Percentiles rank a stretch among this genome's conserved stretches.
Conservation (phyloP, 2,888 invertebrate species). For the Dioctria rufipes region DNA sequence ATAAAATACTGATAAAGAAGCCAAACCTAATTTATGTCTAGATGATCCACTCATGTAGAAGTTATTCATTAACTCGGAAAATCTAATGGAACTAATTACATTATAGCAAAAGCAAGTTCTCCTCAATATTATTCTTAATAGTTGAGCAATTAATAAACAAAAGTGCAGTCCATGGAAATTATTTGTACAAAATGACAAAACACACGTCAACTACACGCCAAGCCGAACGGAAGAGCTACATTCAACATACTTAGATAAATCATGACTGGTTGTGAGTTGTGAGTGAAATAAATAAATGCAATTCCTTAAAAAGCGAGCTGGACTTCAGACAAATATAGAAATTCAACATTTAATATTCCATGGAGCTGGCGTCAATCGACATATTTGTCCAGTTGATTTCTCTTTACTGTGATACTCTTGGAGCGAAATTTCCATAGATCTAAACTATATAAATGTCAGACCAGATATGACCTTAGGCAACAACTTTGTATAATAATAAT, state of each 20-base stretch:
- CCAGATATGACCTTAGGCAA: neutral
- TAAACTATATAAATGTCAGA: neutral
- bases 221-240: neutral
- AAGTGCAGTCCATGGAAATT: slow-evolving; percentile 11
- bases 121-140: too few relatives aligned
- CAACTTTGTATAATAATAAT: neutral
- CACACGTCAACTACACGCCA: slow-evolving; percentile 13
- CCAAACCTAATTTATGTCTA: too few relatives aligned
- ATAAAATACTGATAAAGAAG: too few relatives aligned
- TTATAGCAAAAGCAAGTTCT: too few relatives aligned
- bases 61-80: too few relatives aligned
- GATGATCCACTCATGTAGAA: too few relatives aligned
- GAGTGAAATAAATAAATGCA: neutral
- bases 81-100: too few relatives aligned
- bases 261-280: neutral
- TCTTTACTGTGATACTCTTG: neutral
- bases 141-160: neutral
- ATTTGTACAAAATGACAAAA: neutral
- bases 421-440: neutral
- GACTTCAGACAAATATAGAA: neutral
- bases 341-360: slow-evolving; percentile 13
- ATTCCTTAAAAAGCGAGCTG: slow-evolving; percentile 2
- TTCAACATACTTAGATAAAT: neutral
- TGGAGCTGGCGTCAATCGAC: neutral
- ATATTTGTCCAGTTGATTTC: neutral